Evolutionary conservation across 2,113 vertebrate species (phyloP), one percentile per base, ranked within the genome.

Genomic region (Grus americana): DNA sequence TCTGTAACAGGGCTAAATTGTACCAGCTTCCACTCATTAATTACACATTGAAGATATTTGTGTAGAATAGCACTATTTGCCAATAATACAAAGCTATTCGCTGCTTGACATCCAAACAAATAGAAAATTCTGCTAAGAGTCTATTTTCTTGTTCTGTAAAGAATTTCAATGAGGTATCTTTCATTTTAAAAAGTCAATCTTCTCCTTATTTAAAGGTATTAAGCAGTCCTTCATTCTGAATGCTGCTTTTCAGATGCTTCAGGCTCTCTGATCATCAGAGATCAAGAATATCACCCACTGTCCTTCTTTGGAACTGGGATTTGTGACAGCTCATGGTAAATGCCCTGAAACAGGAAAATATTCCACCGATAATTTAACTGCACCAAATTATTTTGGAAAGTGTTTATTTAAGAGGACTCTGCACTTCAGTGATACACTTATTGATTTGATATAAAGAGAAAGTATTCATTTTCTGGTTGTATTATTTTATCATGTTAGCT

Each of bases 401-500:
- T 47, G 30, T 75, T 91, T 95, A 68, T 82, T 83, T 79, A 91
- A 95, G 82, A 80, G 57, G 50, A 70, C 72, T 74, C 79, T 74
- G n/a, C 52, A 88, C 52, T 88, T 90, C 86, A 86, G 46, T 62
- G 81, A 75, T 76, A 87, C 27, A 73, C 57, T 59, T 90, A 93
- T 12, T 90, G 81, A 79, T 93, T 94, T 83, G 84, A 88, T 94
- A 75, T 52, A 72, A 83, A 85, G 34, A 79, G 44, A 79, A 84
- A 90, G 61, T 82, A 87, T 81, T 94, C 18, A 59, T 94, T 91
- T 96, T 91, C 92, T 86, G 74, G 27, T 86, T 91, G 44, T 93
- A 85, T 93, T 97, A 87, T 90, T 96, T 90, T 92, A 76, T 70
- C 74, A 57, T 61, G 74, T 79, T 93, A 88, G 16, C 46, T 92